A percentile compares a stretch with the other conserved stretches of the same genome.
Evolutionary conservation across 2,888 invertebrate species (phyloP).

Genomic region (Thalpophila matura): DNA sequence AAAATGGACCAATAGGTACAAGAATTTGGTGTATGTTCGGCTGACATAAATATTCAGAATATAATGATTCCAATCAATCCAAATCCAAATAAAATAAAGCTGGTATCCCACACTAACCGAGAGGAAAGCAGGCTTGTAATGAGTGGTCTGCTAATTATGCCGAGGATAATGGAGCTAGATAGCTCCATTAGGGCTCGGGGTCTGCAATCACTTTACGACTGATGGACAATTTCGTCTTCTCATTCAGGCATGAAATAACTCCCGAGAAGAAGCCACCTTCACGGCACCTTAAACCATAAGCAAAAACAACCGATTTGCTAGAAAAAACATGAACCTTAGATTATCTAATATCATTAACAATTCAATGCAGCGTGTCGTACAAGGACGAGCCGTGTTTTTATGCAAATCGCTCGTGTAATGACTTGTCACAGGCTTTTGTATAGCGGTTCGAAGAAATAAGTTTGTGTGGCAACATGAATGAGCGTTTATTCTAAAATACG

Average conservation of each 20-base stretch:
- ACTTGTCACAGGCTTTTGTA: constrained; percentile 9
- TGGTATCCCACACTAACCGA: neutral
- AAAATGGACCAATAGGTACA: too few relatives aligned
- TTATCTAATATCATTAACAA: constrained; percentile 45
- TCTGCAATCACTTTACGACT: neutral
- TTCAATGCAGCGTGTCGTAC: constrained; percentile 43
- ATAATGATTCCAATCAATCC: neutral
- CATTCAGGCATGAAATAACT: neutral
- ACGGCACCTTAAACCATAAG: constrained; percentile 21
- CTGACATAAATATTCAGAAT: neutral
- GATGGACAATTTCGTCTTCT: neutral
- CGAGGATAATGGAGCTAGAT: too few relatives aligned
- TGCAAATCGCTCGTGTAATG: constrained; percentile 29
- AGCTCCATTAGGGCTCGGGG: neutral
- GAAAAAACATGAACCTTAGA: constrained; percentile 36
- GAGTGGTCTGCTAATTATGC: neutral
- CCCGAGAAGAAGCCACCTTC: constrained; percentile 37
- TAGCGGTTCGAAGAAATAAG: neutral
- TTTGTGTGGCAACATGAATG: neutral
- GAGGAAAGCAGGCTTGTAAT: neutral
- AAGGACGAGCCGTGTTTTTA: constrained; percentile 40
- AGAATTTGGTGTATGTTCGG: neutral
- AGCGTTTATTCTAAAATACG: neutral
- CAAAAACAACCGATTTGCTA: constrained; percentile 31
- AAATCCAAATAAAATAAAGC: too few relatives aligned